phyloP scores from a whole-genome alignment of 2,888 invertebrate genomes.

The Tyria jacobaeae region DNA sequence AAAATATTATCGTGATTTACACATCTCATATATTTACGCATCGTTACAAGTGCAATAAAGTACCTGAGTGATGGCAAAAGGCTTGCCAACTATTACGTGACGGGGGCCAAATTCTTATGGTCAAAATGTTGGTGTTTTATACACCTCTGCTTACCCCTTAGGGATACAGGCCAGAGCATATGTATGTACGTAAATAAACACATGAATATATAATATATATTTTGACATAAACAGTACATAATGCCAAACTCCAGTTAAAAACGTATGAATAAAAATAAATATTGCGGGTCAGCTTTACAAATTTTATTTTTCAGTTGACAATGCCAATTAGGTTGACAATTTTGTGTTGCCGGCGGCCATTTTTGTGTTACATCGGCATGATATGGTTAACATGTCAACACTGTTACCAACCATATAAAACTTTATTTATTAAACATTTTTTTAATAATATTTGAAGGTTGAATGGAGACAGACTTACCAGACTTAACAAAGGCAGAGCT shows the following conservation, averaged over 20 bases:
- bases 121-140: too few species aligned
- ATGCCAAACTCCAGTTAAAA: slow-evolving; percentile 5
- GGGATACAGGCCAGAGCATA: too few species aligned
- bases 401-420: slow-evolving; percentile 3
- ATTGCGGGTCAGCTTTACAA: slow-evolving; percentile 12
- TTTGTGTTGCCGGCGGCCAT: slow-evolving; percentile 13
- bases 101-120: too few species aligned
- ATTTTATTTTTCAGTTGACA: slow-evolving; percentile 25
- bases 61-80: too few species aligned
- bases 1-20: too few species aligned
- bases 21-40: too few species aligned
- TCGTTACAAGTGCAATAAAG: too few species aligned
- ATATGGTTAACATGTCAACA: slow-evolving; percentile 3
- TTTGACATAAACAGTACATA: slow-evolving; percentile 25
- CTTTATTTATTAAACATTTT: background rate
- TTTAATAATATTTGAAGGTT: background rate
- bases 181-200: too few species aligned
- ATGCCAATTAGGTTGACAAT: slow-evolving; percentile 18
- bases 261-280: slow-evolving; percentile 20
- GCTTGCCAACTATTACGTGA: too few species aligned
- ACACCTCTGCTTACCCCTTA: too few species aligned
- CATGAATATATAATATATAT: slow-evolving; percentile 11
- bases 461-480: too few species aligned
- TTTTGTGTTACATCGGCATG: background rate
- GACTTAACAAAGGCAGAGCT: too few species aligned